Evolutionary conservation across 2,888 invertebrate species (phyloP), one percentile per base, ranked within the genome.

Genomic region (Agrochola macilenta): DNA sequence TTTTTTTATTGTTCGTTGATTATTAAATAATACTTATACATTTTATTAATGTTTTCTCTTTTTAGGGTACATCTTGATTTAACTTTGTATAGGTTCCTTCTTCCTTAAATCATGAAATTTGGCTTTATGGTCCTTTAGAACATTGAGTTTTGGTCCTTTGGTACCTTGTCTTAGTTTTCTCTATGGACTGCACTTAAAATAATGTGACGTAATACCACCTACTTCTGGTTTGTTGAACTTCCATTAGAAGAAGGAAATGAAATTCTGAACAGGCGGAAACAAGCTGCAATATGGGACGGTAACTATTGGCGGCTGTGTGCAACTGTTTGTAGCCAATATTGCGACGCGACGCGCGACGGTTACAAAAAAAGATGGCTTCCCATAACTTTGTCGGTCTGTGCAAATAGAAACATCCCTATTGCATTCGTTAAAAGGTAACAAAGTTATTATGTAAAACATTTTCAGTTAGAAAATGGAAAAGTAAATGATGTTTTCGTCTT

Each of bases 231-330:
- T 23, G 14, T 30, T 65, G 66, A 60, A 76, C 20, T 11, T 72
- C 35, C 61, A 61, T 39, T 79, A 52, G 20, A 39, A 60, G 61
- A 26, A 58, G 57, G 69, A 76, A 81, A 73, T 72, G 9, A 70
- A 70, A 81, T 73, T 69, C 70, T 70, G 63, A 70, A 81, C 76
- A 26, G 69, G 65, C 72, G 65, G 74, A 78, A 78, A 57, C 57
- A 57, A 20, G 49, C 58, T 39, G 63, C 73, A 82, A 78, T 73
- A 83, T 72, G 78, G 69, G 69, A 63, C 64, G 39, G 54, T 58
- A 74, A 64, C 77, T 70, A 64, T 73, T 75, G 52, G 58, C 52
- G 52, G 58, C 52, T 60, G 60, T 65, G 58, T 69, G 58, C 30
- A 65, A 69, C 57, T 63, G 58, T 76, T 76, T 12, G n/a, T 57